Base-by-base conservation (phyloP, 2,888 invertebrate genomes). In the Drosophila niveifrons region DNA sequence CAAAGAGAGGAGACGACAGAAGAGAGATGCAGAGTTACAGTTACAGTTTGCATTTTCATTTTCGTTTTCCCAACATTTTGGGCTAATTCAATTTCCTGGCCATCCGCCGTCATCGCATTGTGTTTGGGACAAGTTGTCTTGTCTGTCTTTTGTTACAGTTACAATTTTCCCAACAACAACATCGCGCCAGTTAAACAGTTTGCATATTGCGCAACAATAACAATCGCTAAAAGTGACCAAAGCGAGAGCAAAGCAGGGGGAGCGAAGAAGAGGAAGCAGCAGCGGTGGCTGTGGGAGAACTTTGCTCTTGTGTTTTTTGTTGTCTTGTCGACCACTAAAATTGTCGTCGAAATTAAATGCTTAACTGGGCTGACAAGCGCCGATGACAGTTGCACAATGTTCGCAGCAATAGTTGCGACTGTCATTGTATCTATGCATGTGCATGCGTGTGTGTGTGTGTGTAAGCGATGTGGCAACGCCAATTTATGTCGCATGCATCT, bases 311-410 rank as follows among this genome's bases (percentile, higher is more conserved):
- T 65, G 76, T 63, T 31, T 31, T 39, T 76, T 63, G 59, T 67
- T 59, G 23, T 43, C 34, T 70, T 57, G 70, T 62, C 58, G 66
- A 66, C 75, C 70, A 82, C 88, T 79, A 75, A 83, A 83, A 82
- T 82, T 76, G 88, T 85, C 88, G 85, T 72, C 74, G 73, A 87
- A 83, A 84, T 87, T 87, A 83, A 82, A 82, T 81, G 87, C 76
- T 83, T 76, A 81, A 73, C 71, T 82, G 73, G 62, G 69, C 67
- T 78, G 83, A 83, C 72, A 78, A 75, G 71, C 75, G 70, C 48
- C 73, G 66, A 72, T 59, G 87, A 83, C 84, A 87, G 82, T 87
- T 82, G 79, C 87, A 87, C 82, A 82, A 82, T 83, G 79, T 84
- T 44, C 15, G 62, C 58, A 72, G 34, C 34, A 11, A n/a, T n/a